Conservation (phyloP, 2,113 vertebrate genomes). For the Cairina moschata region DNA sequence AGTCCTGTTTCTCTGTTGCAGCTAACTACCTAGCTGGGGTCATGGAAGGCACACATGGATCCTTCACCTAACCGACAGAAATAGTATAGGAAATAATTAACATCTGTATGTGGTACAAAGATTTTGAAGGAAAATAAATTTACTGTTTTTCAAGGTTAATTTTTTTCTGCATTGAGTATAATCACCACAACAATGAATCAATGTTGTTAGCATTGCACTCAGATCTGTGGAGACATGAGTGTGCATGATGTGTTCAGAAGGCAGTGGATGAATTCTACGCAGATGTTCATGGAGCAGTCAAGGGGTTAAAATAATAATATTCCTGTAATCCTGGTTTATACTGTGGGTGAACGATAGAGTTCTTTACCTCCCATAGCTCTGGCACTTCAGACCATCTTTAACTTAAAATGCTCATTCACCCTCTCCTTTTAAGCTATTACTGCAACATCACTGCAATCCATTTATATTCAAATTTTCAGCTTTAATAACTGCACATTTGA, state of each 20-base stretch:
- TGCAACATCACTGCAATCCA: neutral
- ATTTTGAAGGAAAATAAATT: constrained; percentile 57
- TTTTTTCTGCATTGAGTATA: constrained; percentile 27
- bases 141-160: constrained; percentile 3
- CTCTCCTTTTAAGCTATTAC: neutral
- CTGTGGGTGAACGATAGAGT: neutral
- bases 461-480: neutral
- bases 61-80: constrained; percentile 53
- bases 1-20: constrained; percentile 9
- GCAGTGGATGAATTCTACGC: neutral
- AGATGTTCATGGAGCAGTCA: constrained; percentile 5
- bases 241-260: constrained; percentile 8
- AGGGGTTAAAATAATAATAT: constrained; percentile 52
- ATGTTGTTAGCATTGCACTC: neutral
- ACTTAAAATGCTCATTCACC: neutral
- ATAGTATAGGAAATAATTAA: constrained; percentile 66
- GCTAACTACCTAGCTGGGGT: constrained; percentile 52
- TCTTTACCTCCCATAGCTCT: neutral
- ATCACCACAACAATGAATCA: constrained; percentile 51
- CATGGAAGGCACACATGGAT: constrained; percentile 65
- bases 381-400: neutral
- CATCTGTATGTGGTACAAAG: constrained; percentile 50
- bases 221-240: neutral
- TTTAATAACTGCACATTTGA: neutral
- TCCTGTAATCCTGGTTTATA: neutral